These are phyloP conservation scores for Phoenicopterus ruber DNA, from an alignment of 2,113 vertebrate genomes.

Conservation along the genomic window DNA sequence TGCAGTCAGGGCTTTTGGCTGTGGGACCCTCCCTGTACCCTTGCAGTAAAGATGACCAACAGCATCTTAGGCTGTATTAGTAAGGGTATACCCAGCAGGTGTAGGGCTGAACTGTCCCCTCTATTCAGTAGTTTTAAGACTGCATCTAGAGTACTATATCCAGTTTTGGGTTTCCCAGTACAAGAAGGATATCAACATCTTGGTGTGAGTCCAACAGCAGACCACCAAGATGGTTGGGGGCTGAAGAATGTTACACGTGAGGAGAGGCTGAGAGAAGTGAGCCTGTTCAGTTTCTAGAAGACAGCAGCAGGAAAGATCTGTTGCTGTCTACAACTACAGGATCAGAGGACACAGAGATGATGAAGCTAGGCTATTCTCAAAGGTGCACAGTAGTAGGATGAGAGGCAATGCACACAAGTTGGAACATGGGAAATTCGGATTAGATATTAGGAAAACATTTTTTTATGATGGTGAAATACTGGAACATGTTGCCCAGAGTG, in stretches of 20 bases:
- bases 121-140: neutral
- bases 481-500: fast-evolving
- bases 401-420: neutral
- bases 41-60: neutral
- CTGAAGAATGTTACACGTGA: neutral
- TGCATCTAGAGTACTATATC: neutral
- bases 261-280: neutral
- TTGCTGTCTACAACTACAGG: neutral
- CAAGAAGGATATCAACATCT: neutral
- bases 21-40: neutral
- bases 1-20: neutral
- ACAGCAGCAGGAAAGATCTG: neutral
- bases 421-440: neutral
- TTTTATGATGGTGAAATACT: neutral
- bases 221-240: neutral
- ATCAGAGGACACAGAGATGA: neutral
- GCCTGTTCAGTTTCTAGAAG: neutral
- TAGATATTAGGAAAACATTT: neutral
- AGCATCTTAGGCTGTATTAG: neutral
- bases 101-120: neutral
- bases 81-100: neutral
- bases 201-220: neutral
- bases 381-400: too few relatives aligned
- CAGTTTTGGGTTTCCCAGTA: neutral
- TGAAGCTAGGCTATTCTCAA: neutral